Evolutionary conservation across 2,888 invertebrate genomes (phyloP).

Genomic region (Cephalotes varians): DNA sequence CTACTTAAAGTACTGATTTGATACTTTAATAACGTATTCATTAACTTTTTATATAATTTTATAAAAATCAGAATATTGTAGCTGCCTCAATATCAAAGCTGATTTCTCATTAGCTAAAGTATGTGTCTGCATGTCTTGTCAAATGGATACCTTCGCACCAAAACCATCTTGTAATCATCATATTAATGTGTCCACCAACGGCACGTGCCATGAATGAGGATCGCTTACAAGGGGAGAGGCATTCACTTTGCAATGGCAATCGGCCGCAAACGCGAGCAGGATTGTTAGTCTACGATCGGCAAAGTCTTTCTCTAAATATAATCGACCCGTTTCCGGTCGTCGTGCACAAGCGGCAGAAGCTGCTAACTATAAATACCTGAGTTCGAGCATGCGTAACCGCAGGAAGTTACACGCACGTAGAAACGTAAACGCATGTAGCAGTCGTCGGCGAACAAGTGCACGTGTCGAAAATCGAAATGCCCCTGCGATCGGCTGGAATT

Average conservation of each 20-base stretch:
- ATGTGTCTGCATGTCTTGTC: not conserved
- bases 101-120: not conserved
- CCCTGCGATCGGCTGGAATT: not conserved
- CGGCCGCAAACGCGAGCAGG: conserved; percentile 45
- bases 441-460: conserved; percentile 4
- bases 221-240: conserved; percentile 36
- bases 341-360: conserved; percentile 56
- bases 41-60: not conserved
- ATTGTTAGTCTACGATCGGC: conserved; percentile 68
- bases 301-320: conserved; percentile 79
- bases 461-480: conserved; percentile 39
- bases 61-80: not conserved
- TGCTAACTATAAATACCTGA: conserved; percentile 71
- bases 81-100: not conserved
- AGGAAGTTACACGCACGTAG: conserved; percentile 56
- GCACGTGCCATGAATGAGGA: conserved; percentile 35
- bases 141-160: not conserved
- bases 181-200: conserved; percentile 21
- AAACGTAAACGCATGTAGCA: conserved; percentile 37
- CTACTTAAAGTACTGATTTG: not conserved
- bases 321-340: conserved; percentile 77
- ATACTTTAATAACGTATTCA: not conserved
- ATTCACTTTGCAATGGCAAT: conserved; percentile 61
- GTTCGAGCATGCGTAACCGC: conserved; percentile 51
- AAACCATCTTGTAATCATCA: conserved; percentile 19